Percentiles rank a stretch among this genome's conserved stretches.
These are phyloP conservation scores for Microtus ochrogaster DNA, from an alignment of 2,113 vertebrate genomes.

Conservation along the genomic window DNA sequence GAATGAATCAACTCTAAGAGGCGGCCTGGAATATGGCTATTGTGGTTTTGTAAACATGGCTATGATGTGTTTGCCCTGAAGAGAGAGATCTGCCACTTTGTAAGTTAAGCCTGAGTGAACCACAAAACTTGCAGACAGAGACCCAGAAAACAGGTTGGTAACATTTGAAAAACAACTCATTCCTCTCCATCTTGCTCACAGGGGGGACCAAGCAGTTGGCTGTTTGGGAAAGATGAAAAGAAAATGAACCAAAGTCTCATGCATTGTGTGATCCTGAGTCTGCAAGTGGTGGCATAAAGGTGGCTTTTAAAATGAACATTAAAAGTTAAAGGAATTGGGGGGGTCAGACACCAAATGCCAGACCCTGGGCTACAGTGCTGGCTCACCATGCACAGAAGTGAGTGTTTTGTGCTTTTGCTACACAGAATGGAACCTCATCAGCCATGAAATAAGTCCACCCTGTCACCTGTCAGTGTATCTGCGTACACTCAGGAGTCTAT, in stretches of 20 bases:
- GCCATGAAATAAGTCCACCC: neutral
- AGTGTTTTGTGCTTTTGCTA: neutral
- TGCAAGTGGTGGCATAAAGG: neutral
- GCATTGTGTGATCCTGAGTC: neutral
- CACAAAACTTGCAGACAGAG: conserved; percentile 63
- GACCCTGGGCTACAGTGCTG: neutral
- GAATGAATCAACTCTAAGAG: conserved; percentile 74
- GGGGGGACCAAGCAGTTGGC: neutral
- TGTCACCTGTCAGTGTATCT: too few relatives aligned
- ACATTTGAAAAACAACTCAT: conserved; percentile 72
- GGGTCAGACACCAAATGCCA: neutral
- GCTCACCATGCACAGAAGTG: neutral
- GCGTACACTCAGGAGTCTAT: neutral
- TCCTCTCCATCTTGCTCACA: neutral
- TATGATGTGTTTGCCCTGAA: conserved; percentile 67
- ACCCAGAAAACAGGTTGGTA: conserved; percentile 1
- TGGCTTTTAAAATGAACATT: neutral
- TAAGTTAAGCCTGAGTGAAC: conserved; percentile 75
- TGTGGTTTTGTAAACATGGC: conserved; percentile 76
- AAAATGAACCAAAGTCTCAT: neutral
- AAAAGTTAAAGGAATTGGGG: neutral
- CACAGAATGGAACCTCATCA: neutral
- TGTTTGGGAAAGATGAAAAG: neutral
- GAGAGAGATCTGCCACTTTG: conserved; percentile 81
- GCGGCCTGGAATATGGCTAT: conserved; percentile 63